Percentiles rank a stretch among this genome's conserved stretches.
Conservation (phyloP, 2,113 vertebrate species). For the Stegostoma tigrinum region DNA sequence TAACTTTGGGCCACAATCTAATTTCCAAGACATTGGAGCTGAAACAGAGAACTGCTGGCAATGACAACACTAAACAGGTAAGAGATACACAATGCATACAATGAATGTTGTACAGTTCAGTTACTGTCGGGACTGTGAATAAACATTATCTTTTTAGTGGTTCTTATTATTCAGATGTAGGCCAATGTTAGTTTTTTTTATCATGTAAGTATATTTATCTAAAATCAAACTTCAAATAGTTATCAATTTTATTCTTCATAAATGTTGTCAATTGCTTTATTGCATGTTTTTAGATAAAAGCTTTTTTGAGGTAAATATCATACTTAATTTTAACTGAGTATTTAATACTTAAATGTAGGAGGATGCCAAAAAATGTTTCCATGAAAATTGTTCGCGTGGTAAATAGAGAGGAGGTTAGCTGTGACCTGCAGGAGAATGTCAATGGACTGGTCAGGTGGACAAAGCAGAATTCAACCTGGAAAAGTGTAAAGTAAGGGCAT, state of each 20-base stretch:
- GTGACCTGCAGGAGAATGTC: too few relatives aligned
- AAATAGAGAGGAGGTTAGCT: too few relatives aligned
- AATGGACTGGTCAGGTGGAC: too few relatives aligned
- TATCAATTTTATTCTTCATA: background rate
- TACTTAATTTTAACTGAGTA: too few relatives aligned
- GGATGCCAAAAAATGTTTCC: too few relatives aligned
- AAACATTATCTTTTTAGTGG: background rate
- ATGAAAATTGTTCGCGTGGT: too few relatives aligned
- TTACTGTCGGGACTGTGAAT: background rate
- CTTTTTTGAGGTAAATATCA: background rate
- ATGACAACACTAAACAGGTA: background rate
- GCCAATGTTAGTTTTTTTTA: background rate
- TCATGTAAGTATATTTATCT: too few relatives aligned
- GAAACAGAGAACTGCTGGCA: constrained; percentile 28
- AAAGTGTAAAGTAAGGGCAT: too few relatives aligned
- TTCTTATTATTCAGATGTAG: background rate
- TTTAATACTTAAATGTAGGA: too few relatives aligned
- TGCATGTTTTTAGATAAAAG: background rate
- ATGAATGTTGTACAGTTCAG: background rate
- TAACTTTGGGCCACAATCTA: background rate
- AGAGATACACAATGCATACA: background rate
- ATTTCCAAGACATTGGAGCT: constrained; percentile 33
- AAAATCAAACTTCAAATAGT: background rate
- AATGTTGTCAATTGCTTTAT: background rate
- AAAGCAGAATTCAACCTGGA: too few relatives aligned